phyloP scores from a whole-genome alignment of 2,888 invertebrate species.

The Caenorhabditis japonica region DNA sequence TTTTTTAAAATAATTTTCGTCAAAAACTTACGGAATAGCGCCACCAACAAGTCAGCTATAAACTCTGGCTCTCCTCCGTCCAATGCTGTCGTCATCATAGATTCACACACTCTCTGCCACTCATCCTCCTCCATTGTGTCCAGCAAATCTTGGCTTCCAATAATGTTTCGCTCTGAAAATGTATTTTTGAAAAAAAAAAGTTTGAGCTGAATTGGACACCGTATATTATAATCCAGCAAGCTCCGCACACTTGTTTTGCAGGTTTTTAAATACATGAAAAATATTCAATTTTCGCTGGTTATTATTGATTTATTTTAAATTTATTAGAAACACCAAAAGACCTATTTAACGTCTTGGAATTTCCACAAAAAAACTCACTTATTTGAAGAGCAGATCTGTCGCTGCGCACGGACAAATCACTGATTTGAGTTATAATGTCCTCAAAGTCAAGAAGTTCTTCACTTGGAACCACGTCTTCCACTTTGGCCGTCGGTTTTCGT shows the following conservation, averaged over 20 bases:
- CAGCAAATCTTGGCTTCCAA: conserved; percentile 32
- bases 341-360: too few relatives aligned
- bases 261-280: too few relatives aligned
- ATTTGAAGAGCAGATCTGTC: conserved; percentile 60
- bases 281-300: too few relatives aligned
- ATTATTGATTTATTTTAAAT: too few relatives aligned
- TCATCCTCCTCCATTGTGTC: conserved; percentile 57
- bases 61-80: conserved; percentile 59
- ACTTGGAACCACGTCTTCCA: not conserved
- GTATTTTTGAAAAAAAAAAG: not conserved
- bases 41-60: conserved; percentile 50
- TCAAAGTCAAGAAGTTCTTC: conserved; percentile 54
- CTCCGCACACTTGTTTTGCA: too few relatives aligned
- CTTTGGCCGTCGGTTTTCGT: not conserved
- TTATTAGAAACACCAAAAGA: too few relatives aligned
- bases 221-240: too few relatives aligned
- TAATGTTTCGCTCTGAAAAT: conserved; percentile 57
- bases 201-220: too few relatives aligned
- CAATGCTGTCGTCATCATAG: conserved; percentile 45
- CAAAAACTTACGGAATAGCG: conserved; percentile 55
- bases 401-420: conserved; percentile 46
- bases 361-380: conserved; percentile 25
- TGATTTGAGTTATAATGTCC: conserved; percentile 55
- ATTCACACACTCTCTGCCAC: conserved; percentile 51
- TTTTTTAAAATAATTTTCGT: too few relatives aligned